Base-by-base conservation (phyloP, 2,888 invertebrate genomes). In the Ormyrus rosae region DNA sequence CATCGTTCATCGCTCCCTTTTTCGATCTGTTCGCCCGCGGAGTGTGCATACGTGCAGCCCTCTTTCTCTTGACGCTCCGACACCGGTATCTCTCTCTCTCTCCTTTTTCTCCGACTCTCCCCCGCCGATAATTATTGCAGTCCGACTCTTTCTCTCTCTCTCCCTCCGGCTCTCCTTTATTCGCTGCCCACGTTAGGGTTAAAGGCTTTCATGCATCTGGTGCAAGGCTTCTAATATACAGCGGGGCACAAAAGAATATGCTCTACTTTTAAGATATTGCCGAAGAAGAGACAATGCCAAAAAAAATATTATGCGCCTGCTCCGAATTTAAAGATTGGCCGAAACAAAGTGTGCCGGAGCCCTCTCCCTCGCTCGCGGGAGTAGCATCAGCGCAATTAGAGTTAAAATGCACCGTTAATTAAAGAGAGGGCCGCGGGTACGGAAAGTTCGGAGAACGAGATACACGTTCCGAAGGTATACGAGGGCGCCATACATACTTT, bases 41-140 rank as follows among this genome's bases (percentile, higher is more conserved):
- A 68, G 65, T 75, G 7, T 46, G 58, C 19, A 58, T 56, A 60
- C 13, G 58, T 53, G 46, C 51, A 51, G 9, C 58, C 11, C 50
- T 58, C 71, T 71, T 56, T 63, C 55, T 70, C 63, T 51, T 10
- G 70, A 45, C 64, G 45, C 8, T 58, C 7, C 51, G 48, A 74
- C 74, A 46, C 68, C 61, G 68, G 69, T 48, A n/a, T 69, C 69
- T 76, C 67, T 58, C 46, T 74, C 72, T 56, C 63, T 68, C 73
- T 77, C 61, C 61, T 78, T 50, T 80, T 75, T 83, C 78, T 78
- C 83, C 82, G 58, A 64, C 53, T 78, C 83, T 82, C 69, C 83
- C 70, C 78, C 83, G 79, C 86, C 87, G 86, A 89, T 89, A 88
- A 89, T 88, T 89, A 89, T 88, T 87, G 86, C 86, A 86, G 86